These are phyloP conservation scores for Galerucella calmariensis DNA, from an alignment of 2,888 invertebrate species.

Conservation along the genomic window DNA sequence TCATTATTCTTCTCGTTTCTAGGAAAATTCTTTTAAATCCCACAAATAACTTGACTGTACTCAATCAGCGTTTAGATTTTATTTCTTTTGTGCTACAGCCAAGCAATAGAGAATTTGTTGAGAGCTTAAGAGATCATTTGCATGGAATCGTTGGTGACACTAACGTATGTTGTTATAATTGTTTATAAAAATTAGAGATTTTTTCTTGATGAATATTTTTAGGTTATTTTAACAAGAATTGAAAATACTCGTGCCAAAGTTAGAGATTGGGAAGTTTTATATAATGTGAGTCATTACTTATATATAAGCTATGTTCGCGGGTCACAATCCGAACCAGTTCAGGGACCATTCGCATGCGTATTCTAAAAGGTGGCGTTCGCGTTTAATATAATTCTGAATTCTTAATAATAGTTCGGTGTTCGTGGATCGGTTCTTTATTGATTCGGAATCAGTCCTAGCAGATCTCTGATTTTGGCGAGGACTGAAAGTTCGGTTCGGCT, in stretches of 20 bases:
- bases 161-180: conserved; percentile 53
- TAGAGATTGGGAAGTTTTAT: conserved; percentile 77
- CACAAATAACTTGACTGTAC: conserved; percentile 69
- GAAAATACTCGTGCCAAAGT: conserved; percentile 72
- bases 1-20: conserved; percentile 36
- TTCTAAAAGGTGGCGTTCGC: too few species aligned
- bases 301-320: background rate
- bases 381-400: too few species aligned
- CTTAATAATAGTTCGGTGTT: too few species aligned
- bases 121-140: conserved; percentile 72
- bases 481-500: too few species aligned
- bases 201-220: conserved; percentile 41
- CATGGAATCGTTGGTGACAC: conserved; percentile 72
- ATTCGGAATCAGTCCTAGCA: too few species aligned
- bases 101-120: conserved; percentile 71
- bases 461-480: too few species aligned
- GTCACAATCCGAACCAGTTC: too few species aligned
- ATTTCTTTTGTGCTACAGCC: conserved; percentile 75
- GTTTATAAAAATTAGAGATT: background rate
- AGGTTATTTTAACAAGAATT: conserved; percentile 75
- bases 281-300: conserved; percentile 69
- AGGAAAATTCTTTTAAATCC: conserved; percentile 80
- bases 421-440: too few species aligned
- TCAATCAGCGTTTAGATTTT: conserved; percentile 76
- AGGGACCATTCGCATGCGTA: too few species aligned